phyloP scores from a whole-genome alignment of 2,113 vertebrate genomes.

The Heteronetta atricapilla region DNA sequence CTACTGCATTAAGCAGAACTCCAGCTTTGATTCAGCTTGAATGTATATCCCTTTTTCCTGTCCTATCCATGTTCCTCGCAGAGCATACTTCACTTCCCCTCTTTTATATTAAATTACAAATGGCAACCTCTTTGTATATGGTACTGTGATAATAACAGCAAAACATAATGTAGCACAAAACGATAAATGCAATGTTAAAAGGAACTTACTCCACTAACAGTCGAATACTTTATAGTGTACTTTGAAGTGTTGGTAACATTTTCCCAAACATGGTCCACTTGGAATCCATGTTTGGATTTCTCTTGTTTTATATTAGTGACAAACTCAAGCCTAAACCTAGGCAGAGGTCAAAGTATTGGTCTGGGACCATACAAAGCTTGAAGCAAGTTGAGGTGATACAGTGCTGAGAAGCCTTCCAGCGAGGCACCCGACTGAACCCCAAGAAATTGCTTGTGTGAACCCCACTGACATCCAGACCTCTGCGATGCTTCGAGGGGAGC shows the following conservation, averaged over 20 bases:
- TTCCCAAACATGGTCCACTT: background rate
- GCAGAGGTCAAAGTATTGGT: background rate
- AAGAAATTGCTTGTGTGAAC: background rate
- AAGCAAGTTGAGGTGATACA: background rate
- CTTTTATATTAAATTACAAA: background rate
- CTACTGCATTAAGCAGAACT: background rate
- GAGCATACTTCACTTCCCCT: background rate
- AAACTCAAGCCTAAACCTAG: background rate
- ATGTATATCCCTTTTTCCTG: background rate
- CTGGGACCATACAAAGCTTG: background rate
- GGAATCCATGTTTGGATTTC: background rate
- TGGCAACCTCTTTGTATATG: background rate
- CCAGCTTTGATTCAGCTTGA: background rate
- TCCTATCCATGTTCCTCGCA: background rate
- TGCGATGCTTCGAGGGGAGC: background rate
- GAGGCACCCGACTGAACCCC: background rate
- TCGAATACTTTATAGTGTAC: no score
- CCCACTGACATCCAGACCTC: background rate
- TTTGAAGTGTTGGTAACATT: background rate
- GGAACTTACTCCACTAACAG: background rate
- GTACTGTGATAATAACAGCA: background rate
- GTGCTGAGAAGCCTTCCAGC: background rate
- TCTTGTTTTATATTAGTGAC: background rate
- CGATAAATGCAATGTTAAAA: background rate
- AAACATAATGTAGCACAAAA: background rate